phyloP scores from a whole-genome alignment of 92 coral and sea anemone species.

The Pocillopora meandrina region DNA sequence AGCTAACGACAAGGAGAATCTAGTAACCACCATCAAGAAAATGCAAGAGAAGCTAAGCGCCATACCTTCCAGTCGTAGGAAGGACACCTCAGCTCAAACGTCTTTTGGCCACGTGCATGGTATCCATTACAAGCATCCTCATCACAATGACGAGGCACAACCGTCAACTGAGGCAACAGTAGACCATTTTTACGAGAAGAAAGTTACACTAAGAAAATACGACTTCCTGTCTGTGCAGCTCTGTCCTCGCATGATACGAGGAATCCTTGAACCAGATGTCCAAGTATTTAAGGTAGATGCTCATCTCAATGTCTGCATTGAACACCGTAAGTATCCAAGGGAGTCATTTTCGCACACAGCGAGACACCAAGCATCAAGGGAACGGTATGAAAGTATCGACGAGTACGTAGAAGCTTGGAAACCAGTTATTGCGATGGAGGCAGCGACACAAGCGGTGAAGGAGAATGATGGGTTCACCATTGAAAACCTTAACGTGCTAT shows the following conservation, averaged over 20 bases:
- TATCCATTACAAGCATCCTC: conserved; percentile 52
- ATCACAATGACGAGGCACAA: conserved; percentile 10
- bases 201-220: conserved; percentile 53
- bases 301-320: conserved; percentile 72
- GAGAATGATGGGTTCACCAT: conserved; percentile 76
- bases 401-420: conserved; percentile 76
- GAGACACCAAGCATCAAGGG: conserved; percentile 59
- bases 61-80: background rate
- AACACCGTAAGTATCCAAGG: conserved; percentile 80
- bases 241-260: conserved; percentile 58
- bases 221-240: conserved; percentile 74
- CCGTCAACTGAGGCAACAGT: conserved; percentile 11
- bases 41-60: background rate
- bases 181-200: conserved; percentile 66
- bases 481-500: conserved; percentile 38
- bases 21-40: conserved; percentile 13
- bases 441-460: conserved; percentile 76
- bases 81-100: background rate
- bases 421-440: conserved; percentile 90
- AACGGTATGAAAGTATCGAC: conserved; percentile 45
- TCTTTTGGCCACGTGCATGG: background rate
- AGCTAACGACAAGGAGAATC: conserved; percentile 17
- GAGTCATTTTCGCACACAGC: conserved; percentile 77
- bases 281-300: conserved; percentile 79
- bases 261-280: conserved; percentile 73